These are phyloP conservation scores for Drosophila falleni DNA, from an alignment of 2,888 invertebrate genomes.

Conservation along the genomic window DNA sequence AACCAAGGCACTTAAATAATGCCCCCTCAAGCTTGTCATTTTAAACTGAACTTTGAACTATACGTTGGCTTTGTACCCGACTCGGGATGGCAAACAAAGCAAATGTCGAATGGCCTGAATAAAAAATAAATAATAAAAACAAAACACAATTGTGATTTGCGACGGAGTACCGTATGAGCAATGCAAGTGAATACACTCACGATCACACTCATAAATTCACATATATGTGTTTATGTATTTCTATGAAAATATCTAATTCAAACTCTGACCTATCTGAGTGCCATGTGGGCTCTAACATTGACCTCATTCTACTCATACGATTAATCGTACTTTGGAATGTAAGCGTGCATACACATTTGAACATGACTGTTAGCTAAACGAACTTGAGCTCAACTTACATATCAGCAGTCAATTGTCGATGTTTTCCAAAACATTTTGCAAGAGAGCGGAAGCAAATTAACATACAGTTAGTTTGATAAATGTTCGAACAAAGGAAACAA, in stretches of 20 bases:
- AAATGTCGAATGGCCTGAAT: conserved; percentile 32
- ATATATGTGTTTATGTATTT: neutral
- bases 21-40: conserved; percentile 17
- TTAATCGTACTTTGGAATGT: neutral
- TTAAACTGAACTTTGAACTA: conserved; percentile 53
- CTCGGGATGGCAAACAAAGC: conserved; percentile 48
- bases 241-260: conserved; percentile 19
- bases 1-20: conserved; percentile 16
- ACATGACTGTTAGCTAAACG: conserved; percentile 4
- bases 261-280: conserved; percentile 20
- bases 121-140: conserved; percentile 11
- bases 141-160: conserved; percentile 42
- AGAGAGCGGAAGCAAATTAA: conserved; percentile 18
- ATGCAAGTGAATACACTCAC: conserved; percentile 31
- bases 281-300: conserved; percentile 32
- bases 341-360: neutral
- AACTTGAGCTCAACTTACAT: conserved; percentile 25
- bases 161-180: conserved; percentile 38
- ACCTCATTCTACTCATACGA: conserved; percentile 30
- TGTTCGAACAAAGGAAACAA: neutral
- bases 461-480: neutral
- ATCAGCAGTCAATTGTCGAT: conserved; percentile 32
- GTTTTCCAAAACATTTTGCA: conserved; percentile 10
- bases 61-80: conserved; percentile 7
- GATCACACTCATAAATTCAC: conserved; percentile 10